Percentiles rank a stretch among this genome's conserved stretches.
These are phyloP conservation scores for Bombus balteatus DNA, from an alignment of 1,140 invertebrate species.

Conservation along the genomic window DNA sequence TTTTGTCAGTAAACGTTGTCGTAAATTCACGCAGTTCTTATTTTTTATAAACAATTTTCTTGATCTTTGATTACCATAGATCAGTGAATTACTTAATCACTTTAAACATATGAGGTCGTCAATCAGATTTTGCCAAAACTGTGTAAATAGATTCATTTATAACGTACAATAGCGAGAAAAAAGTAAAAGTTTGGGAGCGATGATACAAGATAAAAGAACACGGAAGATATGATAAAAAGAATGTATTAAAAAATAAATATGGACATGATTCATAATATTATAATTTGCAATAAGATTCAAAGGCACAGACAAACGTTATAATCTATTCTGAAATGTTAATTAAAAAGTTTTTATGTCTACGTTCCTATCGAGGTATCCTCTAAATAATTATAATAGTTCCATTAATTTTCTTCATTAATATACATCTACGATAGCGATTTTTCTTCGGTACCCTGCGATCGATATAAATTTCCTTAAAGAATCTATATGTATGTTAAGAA, in stretches of 20 bases:
- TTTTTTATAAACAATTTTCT: neutral
- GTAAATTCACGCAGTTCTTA: constrained; percentile 27
- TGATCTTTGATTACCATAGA: neutral
- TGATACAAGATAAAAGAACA: neutral
- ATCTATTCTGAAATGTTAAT: neutral
- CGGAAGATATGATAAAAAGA: neutral
- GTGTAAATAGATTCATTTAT: too few species aligned
- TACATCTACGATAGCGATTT: too few species aligned
- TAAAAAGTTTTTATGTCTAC: neutral
- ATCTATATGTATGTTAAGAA: neutral
- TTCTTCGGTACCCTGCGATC: neutral
- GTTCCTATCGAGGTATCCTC: neutral
- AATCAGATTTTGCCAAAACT: too few species aligned
- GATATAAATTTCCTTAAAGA: neutral
- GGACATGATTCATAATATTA: too few species aligned
- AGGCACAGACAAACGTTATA: neutral
- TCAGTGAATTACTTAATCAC: neutral
- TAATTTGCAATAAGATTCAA: too few species aligned
- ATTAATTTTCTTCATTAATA: neutral
- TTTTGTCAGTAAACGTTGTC: constrained; percentile 73
- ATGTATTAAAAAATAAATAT: neutral
- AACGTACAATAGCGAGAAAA: too few species aligned
- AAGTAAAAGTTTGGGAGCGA: too few species aligned
- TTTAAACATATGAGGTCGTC: too few species aligned
- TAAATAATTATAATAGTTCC: neutral